Percentiles rank a stretch among this genome's conserved stretches.
Conservation (phyloP, 2,797 vertebrate species). For the Anomalospiza imberbis region DNA sequence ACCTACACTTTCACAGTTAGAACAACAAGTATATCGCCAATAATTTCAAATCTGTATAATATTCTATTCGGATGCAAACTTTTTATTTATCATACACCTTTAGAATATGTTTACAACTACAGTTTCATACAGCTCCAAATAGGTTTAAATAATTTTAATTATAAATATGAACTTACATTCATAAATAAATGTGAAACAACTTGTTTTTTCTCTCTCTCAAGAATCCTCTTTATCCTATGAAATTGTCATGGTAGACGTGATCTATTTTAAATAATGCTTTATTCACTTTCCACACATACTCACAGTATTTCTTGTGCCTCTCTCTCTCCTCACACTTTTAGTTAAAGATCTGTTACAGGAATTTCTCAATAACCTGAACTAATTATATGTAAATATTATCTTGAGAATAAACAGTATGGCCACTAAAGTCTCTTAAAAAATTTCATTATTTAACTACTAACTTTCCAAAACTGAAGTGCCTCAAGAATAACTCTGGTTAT, state of each 20-base stretch:
- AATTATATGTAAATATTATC: neutral
- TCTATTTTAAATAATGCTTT: neutral
- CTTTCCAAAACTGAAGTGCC: neutral
- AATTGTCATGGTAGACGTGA: neutral
- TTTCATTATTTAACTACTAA: neutral
- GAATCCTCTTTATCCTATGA: neutral
- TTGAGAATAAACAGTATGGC: neutral
- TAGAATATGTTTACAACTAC: neutral
- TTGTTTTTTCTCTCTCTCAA: neutral
- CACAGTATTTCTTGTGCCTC: neutral
- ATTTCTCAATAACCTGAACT: neutral
- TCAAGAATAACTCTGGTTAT: neutral
- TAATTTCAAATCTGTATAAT: neutral
- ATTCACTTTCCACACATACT: neutral
- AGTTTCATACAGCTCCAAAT: neutral
- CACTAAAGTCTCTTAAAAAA: neutral
- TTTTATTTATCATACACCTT: neutral
- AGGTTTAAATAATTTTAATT: neutral
- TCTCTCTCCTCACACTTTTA: neutral
- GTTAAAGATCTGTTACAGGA: neutral
- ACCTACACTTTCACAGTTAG: neutral
- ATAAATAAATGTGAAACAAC: neutral
- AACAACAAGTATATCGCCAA: neutral
- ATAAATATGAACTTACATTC: neutral
- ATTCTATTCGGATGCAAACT: neutral